Base-by-base conservation (phyloP, 2,888 invertebrate genomes). In the Lasioglossum figueresi region DNA sequence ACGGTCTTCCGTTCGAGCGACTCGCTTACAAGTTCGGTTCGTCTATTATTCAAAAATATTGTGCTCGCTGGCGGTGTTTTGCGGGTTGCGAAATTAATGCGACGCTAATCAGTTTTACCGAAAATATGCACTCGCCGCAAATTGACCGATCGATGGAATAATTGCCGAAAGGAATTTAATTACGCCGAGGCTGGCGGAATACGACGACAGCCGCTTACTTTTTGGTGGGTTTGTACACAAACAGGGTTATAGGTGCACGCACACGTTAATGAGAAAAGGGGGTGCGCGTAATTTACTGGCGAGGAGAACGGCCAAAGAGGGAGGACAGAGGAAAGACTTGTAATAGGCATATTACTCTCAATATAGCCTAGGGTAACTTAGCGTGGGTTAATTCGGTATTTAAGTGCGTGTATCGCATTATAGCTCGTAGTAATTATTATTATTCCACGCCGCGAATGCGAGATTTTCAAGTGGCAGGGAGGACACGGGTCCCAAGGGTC, bases 261-360 rank as follows among this genome's bases (percentile, higher is more conserved):
- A 83, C 83, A 80, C 83, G 86, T 88, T 90, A 90, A 90, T 90
- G 90, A 88, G 88, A 85, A 84, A 89, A 88, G 85, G 90, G 91
- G 88, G 88, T 75, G 84, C 84, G 82, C 81, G 91, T 89, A 91
- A 90, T 88, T 88, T 88, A 85, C 76, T 85, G 88, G 86, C 74
- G 88, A 82, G 88, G 86, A 48, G 88, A 84, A 88, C 85, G 75
- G 80, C 78, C 81, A 83, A 78, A 79, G 89, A 86, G 84, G 84
- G 88, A 88, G 89, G 86, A 90, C 84, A 86, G 86, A 89, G 86
- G 90, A 88, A 89, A 88, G 85, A 88, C 90, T 83, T 88, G 90
- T 90, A 90, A 90, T 89, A 90, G 89, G 89, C 80, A 89, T 89
- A 89, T 86, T 89, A 89, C 86, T 86, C 74, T 82, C 82, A 85